Evolutionary conservation across 2,113 vertebrate genomes (phyloP), one percentile per base, ranked within the genome.

Genomic region (Grallaria varia): DNA sequence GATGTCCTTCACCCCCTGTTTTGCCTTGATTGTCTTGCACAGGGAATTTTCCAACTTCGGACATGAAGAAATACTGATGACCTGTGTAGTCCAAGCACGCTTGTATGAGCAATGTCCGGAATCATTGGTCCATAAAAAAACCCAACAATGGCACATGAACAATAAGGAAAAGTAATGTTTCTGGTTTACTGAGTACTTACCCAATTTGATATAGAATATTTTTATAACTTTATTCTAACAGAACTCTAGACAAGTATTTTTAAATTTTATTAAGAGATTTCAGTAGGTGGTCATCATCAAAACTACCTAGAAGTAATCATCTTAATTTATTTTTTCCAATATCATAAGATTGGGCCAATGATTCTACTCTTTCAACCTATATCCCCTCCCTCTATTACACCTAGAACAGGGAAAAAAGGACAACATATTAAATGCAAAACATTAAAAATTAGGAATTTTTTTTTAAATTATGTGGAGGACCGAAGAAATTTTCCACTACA

Each of bases 341-440:
- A 28, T 42, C 13, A 5, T 53, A 44, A 27, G 6, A 25, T 23
- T 68, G 17, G 12, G 39, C 8, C 1, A 62, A 31, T 58, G 13
- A 20, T 73, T 84, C 58, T 90, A 31, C 8, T 8, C 7, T 55
- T 28, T 35, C 16, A 59, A 8, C 19, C 22, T 64, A 59, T 8
- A 31, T 8, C 2, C 2, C 2, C 23, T 49, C 1, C 1, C 2
- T 12, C 24, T 3, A 8, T 39, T 79, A 27, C 3, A 50, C 10
- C 10, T 39, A 90, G 45, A 88, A 53, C 3, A 42, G 16, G 39
- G 52, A 50, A 84, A 75, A 87, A 12, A 73, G 5, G 6, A 6
- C 3, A 82, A 40, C 2, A 4, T 0, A 1, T 35, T 55, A 24
- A 59, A 53, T n/a, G 6, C 2, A 84, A 80, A 88, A 62, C 53